A percentile compares a stretch with the other conserved stretches of the same genome.
phyloP scores from a whole-genome alignment of 2,888 invertebrate genomes.

The Pachliopta kotzebuea region DNA sequence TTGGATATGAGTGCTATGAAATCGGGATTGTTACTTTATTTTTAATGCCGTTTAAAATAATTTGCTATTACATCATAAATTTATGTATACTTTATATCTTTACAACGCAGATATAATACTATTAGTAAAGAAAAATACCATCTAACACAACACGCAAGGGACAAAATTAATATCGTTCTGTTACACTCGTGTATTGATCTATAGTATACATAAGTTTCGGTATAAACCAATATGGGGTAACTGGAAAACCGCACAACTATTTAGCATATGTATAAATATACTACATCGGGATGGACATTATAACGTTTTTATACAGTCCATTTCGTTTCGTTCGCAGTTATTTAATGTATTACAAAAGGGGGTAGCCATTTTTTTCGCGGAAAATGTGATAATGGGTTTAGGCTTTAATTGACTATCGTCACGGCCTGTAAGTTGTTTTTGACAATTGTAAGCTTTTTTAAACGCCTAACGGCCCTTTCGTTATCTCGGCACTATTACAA shows the following conservation, averaged over 20 bases:
- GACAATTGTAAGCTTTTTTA: slow-evolving; percentile 26
- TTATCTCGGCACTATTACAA: slow-evolving; percentile 28
- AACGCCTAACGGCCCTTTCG: slow-evolving; percentile 31
- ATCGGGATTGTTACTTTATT: slow-evolving; percentile 5
- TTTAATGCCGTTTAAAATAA: not conserved
- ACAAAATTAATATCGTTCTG: not conserved
- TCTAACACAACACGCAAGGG: not conserved
- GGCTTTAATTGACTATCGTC: slow-evolving; percentile 66
- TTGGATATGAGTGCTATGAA: slow-evolving; percentile 11
- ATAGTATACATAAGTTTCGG: not conserved
- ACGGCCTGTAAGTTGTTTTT: slow-evolving; percentile 42
- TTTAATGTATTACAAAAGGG: slow-evolving; percentile 32
- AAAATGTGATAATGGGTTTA: slow-evolving; percentile 70
- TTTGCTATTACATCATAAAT: not conserved
- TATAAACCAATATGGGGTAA: slow-evolving; percentile 37
- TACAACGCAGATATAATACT: not conserved
- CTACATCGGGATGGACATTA: slow-evolving; percentile 40
- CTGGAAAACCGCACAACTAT: slow-evolving; percentile 66
- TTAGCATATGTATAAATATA: slow-evolving; percentile 39
- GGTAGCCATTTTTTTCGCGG: slow-evolving; percentile 55
- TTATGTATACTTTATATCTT: not conserved
- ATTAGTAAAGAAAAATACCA: not conserved
- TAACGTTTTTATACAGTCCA: slow-evolving; percentile 26
- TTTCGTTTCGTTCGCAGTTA: slow-evolving; percentile 43
- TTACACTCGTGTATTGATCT: not conserved